A percentile compares a stretch with the other conserved stretches of the same genome.
Evolutionary conservation across 1,140 invertebrate species (phyloP).

Genomic region (Brachionus manjavacas): DNA sequence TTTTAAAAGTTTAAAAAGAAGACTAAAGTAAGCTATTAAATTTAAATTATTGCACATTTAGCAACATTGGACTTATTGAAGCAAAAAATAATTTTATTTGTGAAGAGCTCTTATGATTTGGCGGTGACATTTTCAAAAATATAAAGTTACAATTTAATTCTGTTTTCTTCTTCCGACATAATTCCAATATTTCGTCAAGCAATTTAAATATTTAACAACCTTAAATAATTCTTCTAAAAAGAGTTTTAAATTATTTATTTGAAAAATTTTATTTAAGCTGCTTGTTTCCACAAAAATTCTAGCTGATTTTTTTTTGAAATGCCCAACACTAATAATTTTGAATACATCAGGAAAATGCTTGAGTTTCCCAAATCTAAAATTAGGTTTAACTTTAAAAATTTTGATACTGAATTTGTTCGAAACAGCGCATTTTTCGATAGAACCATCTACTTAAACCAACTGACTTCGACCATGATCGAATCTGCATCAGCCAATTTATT

Average conservation of each 20-base stretch:
- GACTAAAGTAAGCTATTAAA: neutral
- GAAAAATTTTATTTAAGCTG: neutral
- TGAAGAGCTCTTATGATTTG: neutral
- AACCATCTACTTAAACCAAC: neutral
- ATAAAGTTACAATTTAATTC: neutral
- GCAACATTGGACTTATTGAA: neutral
- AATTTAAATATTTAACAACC: neutral
- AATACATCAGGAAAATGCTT: neutral
- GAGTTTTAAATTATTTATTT: neutral
- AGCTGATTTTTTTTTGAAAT: neutral
- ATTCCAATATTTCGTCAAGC: neutral
- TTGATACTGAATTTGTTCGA: neutral
- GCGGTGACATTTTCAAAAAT: neutral
- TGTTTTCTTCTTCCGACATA: neutral
- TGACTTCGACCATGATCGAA: neutral
- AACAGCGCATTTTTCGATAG: neutral
- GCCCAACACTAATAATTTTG: neutral
- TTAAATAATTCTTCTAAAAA: neutral
- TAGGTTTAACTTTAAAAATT: neutral
- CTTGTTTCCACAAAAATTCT: neutral
- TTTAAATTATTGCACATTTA: neutral
- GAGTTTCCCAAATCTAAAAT: neutral
- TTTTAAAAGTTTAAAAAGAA: conserved; percentile 18
- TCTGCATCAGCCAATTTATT: conserved; percentile 5
- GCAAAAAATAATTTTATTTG: conserved; percentile 5